Percentiles rank a stretch among this genome's conserved stretches.
These are phyloP conservation scores for Drosophila asahinai DNA, from an alignment of 1,140 invertebrate species.

Conservation along the genomic window DNA sequence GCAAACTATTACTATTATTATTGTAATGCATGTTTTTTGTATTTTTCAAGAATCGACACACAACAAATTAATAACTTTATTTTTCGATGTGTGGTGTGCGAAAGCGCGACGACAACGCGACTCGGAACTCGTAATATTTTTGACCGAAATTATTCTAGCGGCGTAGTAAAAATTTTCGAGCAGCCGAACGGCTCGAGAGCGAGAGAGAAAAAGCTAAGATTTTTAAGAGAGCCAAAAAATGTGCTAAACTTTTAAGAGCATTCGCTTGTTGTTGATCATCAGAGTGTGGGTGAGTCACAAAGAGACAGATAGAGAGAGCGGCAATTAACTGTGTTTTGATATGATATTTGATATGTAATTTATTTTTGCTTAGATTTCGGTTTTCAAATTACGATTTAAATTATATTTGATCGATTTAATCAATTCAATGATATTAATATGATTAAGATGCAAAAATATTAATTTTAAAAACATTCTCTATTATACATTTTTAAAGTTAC, in stretches of 20 bases:
- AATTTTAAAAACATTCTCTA: too few species aligned
- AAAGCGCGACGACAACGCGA: conserved; percentile 66
- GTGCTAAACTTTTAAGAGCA: conserved; percentile 12
- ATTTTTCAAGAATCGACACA: neutral
- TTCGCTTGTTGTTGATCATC: conserved; percentile 1
- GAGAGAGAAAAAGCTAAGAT: conserved; percentile 12
- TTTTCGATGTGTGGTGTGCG: conserved; percentile 52
- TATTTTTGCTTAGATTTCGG: neutral
- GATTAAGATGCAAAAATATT: too few species aligned
- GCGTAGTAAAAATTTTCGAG: conserved; percentile 69
- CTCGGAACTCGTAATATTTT: conserved; percentile 63
- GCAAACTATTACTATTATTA: conserved; percentile 21
- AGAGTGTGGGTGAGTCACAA: conserved; percentile 4
- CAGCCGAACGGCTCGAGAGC: conserved; percentile 23
- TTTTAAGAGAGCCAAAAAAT: conserved; percentile 17
- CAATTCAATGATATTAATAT: too few species aligned
- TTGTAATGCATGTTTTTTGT: conserved; percentile 45
- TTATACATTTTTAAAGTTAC: too few species aligned
- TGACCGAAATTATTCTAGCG: conserved; percentile 77
- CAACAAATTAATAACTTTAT: conserved; percentile 15
- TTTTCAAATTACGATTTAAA: neutral
- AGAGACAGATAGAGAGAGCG: conserved; percentile 3
- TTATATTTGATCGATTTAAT: too few species aligned
- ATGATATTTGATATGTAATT: conserved; percentile 4
- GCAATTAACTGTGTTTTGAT: conserved; percentile 45